phyloP scores from a whole-genome alignment of 2,113 vertebrate species.

The Mus spicilegus region DNA sequence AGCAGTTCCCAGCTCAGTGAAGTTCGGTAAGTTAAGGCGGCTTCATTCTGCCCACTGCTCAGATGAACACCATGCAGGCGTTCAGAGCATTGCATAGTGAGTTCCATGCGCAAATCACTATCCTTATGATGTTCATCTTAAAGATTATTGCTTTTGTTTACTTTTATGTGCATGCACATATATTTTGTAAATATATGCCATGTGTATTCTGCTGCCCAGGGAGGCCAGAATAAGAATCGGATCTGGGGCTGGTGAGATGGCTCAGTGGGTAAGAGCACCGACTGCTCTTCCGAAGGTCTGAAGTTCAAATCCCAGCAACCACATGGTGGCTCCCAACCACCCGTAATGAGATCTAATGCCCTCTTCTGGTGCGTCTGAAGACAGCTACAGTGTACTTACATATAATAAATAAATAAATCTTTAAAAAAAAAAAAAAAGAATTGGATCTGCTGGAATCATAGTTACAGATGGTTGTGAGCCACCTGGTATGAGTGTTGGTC shows the following conservation, averaged over 20 bases:
- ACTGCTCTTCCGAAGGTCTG: no score
- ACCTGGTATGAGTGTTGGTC: background rate
- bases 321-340: no score
- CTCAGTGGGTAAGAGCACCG: no score
- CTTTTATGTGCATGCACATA: background rate
- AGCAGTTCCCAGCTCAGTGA: background rate
- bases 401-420: no score
- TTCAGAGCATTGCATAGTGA: background rate
- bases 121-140: background rate
- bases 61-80: background rate
- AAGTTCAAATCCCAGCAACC: no score
- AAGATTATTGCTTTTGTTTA: background rate
- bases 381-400: no score
- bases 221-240: background rate
- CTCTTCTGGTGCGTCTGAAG: no score
- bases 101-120: background rate
- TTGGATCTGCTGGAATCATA: background rate
- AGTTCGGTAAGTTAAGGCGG: slow-evolving; percentile 52
- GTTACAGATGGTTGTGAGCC: background rate
- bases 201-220: background rate
- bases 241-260: no score
- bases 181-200: background rate
- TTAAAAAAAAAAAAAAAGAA: no score
- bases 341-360: no score
- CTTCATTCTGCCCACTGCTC: background rate